Base-by-base conservation (phyloP, 2,113 vertebrate genomes). In the Rhinolophus sinicus region DNA sequence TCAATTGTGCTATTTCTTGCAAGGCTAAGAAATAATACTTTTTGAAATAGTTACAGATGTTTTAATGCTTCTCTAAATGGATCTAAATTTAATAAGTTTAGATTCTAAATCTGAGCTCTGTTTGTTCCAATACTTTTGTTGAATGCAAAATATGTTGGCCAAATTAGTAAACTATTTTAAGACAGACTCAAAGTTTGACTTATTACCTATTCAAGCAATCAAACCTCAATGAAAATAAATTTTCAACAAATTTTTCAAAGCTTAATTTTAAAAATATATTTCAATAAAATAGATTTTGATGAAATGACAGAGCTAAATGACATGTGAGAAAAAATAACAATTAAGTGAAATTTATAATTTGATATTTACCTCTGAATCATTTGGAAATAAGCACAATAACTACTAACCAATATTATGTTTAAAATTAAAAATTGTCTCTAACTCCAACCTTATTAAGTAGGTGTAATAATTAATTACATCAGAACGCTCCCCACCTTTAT, bases 41-140 rank as follows among this genome's bases (percentile, higher is more conserved):
- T 76, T 40, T 90, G 40, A 85, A 86, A 81, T 81, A 40, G n/a
- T 75, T 89, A 72, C 19, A 80, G 24, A 70, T 96, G 40, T 76
- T 85, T 92, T 56, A 67, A 50, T 85, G 73, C 4, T 69, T 13
- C 11, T 64, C 24, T 38, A 24, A 89, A 76, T 82, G 35, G 5
- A 64, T 72, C 78, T 67, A 52, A 89, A 80, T 65, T 88, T 86
- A 75, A 54, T 62, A 94, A 62, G 7, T 52, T n/a, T 5, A 92
- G 35, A 75, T 4, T 82, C 40, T 72, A 72, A 77, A 18, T 15
- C 26, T 60, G 38, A 40, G 3, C 19, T 83, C 24, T 78, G 24
- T 64, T 33, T 85, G 14, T 69, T 81, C 40, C 11, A 65, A 13
- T 65, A 67, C 22, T 70, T 78, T 47, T 22, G 8, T 58, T 72